Conservation (phyloP, 2,888 invertebrate genomes). For the Cerastis leucographa region DNA sequence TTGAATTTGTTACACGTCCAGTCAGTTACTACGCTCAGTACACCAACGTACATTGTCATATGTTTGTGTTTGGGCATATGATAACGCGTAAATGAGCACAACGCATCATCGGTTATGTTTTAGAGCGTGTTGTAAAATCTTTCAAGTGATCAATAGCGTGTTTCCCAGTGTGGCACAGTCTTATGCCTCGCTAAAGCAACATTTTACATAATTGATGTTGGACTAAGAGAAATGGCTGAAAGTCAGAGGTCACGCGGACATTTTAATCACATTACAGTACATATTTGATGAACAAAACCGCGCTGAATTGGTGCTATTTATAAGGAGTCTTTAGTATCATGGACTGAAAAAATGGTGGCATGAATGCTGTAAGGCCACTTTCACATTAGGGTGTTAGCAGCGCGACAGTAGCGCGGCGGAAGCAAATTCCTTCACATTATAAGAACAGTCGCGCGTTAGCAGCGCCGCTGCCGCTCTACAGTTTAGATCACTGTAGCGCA, state of each 20-base stretch:
- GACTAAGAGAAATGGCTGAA: constrained; percentile 58
- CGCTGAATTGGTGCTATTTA: constrained; percentile 28
- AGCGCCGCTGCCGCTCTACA: too few species aligned
- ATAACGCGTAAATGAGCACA: too few species aligned
- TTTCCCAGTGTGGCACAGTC: constrained; percentile 48
- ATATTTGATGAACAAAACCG: constrained; percentile 55
- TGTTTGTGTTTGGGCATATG: too few species aligned
- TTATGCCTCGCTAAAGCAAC: constrained; percentile 51
- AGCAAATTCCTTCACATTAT: too few species aligned
- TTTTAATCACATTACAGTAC: constrained; percentile 65
- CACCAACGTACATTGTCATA: not conserved
- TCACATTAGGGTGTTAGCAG: too few species aligned
- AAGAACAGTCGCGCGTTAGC: too few species aligned
- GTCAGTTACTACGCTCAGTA: not conserved
- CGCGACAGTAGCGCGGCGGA: too few species aligned
- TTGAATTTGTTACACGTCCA: not conserved
- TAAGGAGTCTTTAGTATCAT: constrained; percentile 12
- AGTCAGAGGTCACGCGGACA: constrained; percentile 58
- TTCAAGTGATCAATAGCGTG: constrained; percentile 32
- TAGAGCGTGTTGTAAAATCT: not conserved
- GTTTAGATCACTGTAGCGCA: too few species aligned
- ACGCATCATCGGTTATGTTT: too few species aligned
- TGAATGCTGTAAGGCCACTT: not conserved
- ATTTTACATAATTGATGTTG: constrained; percentile 68
- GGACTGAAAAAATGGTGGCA: not conserved